These are phyloP conservation scores for Onychorhynchus coronatus DNA, from an alignment of 2,113 vertebrate species.

Conservation along the genomic window DNA sequence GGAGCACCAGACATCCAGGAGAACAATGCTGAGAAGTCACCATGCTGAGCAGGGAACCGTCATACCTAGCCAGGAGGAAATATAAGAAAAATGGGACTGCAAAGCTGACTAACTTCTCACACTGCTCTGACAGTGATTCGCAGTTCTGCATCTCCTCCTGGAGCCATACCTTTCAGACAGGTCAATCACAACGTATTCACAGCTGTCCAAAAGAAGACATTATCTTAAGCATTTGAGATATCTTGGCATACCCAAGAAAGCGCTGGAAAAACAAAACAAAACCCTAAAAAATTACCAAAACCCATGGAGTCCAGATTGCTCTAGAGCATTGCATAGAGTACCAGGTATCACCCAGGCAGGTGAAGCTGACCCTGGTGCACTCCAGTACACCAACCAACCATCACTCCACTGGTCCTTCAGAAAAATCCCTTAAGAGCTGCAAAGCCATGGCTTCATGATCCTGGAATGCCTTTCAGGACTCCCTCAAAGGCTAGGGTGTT, in stretches of 20 bases:
- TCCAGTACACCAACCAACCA: background rate
- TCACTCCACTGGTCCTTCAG: rapidly evolving
- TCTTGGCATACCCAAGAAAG: background rate
- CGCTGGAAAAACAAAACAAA: background rate
- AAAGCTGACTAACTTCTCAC: background rate
- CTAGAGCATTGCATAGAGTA: background rate
- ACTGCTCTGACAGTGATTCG: background rate
- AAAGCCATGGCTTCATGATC: background rate
- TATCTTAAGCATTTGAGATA: background rate
- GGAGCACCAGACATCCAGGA: background rate
- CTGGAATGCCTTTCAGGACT: background rate
- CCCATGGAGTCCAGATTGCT: background rate
- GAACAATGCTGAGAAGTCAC: background rate
- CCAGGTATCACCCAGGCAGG: background rate
- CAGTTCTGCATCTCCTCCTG: background rate
- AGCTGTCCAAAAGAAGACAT: background rate
- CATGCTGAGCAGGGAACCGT: background rate
- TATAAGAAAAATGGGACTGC: background rate
- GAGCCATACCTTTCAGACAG: background rate
- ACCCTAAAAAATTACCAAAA: background rate
- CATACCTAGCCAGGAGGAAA: background rate
- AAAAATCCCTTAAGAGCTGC: background rate
- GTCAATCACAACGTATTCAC: background rate
- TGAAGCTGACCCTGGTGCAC: background rate
- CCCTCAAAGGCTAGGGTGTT: background rate